Evolutionary conservation across 2,888 invertebrate species (phyloP), one percentile per base, ranked within the genome.

Genomic region (Hydraecia micacea): DNA sequence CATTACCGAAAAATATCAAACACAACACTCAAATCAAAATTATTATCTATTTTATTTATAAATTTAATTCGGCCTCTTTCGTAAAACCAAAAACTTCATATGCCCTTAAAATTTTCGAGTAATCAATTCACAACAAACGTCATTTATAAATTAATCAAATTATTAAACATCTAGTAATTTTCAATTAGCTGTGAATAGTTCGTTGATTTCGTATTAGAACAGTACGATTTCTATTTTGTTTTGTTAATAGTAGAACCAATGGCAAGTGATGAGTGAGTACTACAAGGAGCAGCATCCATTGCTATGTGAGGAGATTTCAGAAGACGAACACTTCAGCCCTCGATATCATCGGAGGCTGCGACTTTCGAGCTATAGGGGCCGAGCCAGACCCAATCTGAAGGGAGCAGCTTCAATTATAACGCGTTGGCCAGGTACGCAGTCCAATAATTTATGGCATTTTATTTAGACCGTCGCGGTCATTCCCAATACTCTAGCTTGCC

Each of bases 201-300:
- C 25, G 11, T 72, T 21, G 25, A 15, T 68, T 71, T 67, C 65
- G 46, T 79, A 72, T 67, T 72, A 55, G 8, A 60, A 62, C 32
- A 79, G 72, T 83, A 75, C 72, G 46, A 86, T 75, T 79, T 81
- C 76, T 75, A 79, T 80, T 75, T 86, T 87, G 71, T 82, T 81
- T 86, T 81, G 67, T 80, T 87, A 85, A 58, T 84, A 93, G 90
- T 86, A 88, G 86, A 85, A 81, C 84, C 89, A 85, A 95, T 95
- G 95, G 94, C 91, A 83, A 94, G 95, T 91, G 85, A 96, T 96
- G 96, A 94, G 91, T 94, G 93, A 95, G 63, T 82, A 90, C 39
- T 90, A 90, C 75, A 89, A 89, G 83, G 96, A 96, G 82, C 93
- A 96, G 80, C 93, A 90, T 72, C 96, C 96, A 75, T 91, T 96